Conservation (phyloP, 2,888 invertebrate species). For the Trichogramma evanescens region DNA sequence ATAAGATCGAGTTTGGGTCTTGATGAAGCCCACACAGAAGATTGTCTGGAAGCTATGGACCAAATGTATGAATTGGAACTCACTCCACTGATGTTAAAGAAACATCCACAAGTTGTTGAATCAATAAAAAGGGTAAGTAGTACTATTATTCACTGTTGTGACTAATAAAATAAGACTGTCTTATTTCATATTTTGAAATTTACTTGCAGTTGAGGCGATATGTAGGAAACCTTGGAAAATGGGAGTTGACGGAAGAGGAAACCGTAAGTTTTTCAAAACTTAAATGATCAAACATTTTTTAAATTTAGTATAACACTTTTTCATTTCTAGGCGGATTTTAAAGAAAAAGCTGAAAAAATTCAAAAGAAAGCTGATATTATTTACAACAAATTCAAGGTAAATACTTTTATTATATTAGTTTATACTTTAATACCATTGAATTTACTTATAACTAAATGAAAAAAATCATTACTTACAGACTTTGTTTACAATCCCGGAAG, state of each 20-base stretch:
- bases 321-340: conserved; percentile 50
- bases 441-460: conserved; percentile 1
- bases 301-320: neutral
- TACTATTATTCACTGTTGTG: neutral
- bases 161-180: neutral
- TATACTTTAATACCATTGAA: neutral
- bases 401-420: conserved; percentile 31
- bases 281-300: neutral
- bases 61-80: conserved; percentile 55
- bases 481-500: conserved; percentile 58
- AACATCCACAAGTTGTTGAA: conserved; percentile 72
- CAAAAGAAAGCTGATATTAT: conserved; percentile 62
- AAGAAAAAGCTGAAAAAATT: conserved; percentile 62
- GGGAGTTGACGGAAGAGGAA: conserved; percentile 61
- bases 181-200: conserved; percentile 3
- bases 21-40: conserved; percentile 64
- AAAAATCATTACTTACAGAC: conserved; percentile 43
- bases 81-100: conserved; percentile 70
- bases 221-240: conserved; percentile 69
- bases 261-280: conserved; percentile 40
- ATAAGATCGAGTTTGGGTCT: conserved; percentile 62
- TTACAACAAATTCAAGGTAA: conserved; percentile 54
- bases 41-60: conserved; percentile 64
- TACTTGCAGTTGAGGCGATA: conserved; percentile 59
- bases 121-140: conserved; percentile 60